phyloP scores from a whole-genome alignment of 37 sponge, comb jelly and placozoan genomes.

The Tethya wilhelma region DNA sequence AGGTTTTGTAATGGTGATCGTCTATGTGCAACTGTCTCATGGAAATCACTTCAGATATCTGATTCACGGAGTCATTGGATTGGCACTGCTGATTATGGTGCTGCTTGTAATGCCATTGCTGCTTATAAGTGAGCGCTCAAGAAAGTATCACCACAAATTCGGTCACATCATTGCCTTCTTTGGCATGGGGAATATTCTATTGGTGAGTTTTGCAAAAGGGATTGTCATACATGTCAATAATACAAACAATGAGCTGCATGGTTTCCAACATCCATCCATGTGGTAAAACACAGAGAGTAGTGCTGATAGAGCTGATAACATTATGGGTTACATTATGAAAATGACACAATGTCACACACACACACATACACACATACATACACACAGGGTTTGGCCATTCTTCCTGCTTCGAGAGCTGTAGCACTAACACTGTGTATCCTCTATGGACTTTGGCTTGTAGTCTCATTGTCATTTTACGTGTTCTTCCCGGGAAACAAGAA shows the following conservation, averaged over 20 bases:
- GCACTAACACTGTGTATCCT: conserved; percentile 19
- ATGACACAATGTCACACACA: too few species aligned
- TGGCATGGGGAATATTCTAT: conserved; percentile 54
- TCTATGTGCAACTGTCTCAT: conserved; percentile 30
- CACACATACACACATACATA: too few species aligned
- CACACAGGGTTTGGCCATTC: conserved; percentile 52
- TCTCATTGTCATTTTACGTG: conserved; percentile 21
- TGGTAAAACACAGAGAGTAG: too few species aligned
- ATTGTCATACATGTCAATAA: too few species aligned
- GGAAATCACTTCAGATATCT: conserved; percentile 24
- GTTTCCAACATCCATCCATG: too few species aligned
- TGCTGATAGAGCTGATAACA: too few species aligned
- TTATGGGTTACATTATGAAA: too few species aligned
- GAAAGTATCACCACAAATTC: conserved; percentile 25
- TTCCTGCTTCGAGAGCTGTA: neutral
- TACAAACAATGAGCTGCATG: too few species aligned
- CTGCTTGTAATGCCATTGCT: conserved; percentile 36
- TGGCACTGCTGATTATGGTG: conserved; percentile 28
- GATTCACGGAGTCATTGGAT: conserved; percentile 50
- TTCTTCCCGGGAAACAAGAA: conserved; percentile 16
- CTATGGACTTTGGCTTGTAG: conserved; percentile 50
- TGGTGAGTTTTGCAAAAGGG: conserved; percentile 54
- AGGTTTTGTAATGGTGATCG: conserved; percentile 37
- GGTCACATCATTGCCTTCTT: conserved; percentile 46
- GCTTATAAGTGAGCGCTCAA: neutral